Evolutionary conservation across 2,113 vertebrate genomes (phyloP), one percentile per base, ranked within the genome.

Genomic region (Ginglymostoma cirratum): DNA sequence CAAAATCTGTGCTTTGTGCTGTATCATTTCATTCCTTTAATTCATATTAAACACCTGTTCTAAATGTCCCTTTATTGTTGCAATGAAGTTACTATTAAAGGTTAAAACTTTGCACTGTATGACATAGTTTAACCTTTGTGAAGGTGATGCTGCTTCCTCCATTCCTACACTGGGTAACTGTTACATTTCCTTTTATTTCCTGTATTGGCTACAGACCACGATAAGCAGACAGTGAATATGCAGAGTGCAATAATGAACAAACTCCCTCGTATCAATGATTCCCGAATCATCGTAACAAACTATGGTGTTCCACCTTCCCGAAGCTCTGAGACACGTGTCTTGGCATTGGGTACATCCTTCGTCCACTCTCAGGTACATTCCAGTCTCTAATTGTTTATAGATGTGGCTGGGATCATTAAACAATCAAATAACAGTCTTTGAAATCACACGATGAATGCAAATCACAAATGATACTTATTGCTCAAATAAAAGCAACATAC

Each of bases 301-400:
- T 93, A 95, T 6, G 97, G 96, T 0, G 24, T 97, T 21, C 97
- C 97, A 17, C 96, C 97, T 0, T 98, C 97, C 61, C 97, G 97
- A 96, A 97, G 97, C 52, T 98, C 97, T 95, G 98, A 98, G 94
- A 86, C 96, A 38, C 97, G 96, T 94, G 97, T 96, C 45, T 0
- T 97, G 0, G 96, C 97, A 78, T 96, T 98, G 92, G 96, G 96
- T 6, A 93, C 97, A 78, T 97, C 96, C 96, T 96, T 96, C 42
- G 96, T 97, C 96, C 96, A 97, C 7, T 96, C 96, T 0, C 98
- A 98, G 98, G 98, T 98, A 97, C 96, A 96, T 67, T 21, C 42
- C 24, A 65, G 61, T 38, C 10, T 66, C 38, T 34, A 72, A 72
- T 95, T 76, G 12, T 27, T 70, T 72, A 27, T 30, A 48, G 24